Conservation (phyloP, 2,113 vertebrate species). For the Campylomormyrus tamandua region DNA sequence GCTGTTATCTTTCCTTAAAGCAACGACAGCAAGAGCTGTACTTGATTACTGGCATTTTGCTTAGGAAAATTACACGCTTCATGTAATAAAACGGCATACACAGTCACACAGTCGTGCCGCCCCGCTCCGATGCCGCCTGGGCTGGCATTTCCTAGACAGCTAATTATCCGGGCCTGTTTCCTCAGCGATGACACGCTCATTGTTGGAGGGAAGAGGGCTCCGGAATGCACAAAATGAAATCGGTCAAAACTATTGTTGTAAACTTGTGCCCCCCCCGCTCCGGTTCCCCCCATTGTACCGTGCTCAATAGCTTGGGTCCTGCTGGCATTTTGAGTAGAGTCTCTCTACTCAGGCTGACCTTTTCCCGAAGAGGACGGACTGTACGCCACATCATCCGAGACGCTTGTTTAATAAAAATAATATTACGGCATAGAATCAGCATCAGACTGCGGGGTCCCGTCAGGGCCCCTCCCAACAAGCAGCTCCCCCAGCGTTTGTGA, state of each 20-base stretch:
- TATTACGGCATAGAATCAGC: background rate
- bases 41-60: constrained; percentile 19
- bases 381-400: constrained; percentile 15
- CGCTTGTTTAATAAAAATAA: background rate
- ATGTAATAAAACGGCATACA: constrained; percentile 2
- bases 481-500: background rate
- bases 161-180: constrained; percentile 12
- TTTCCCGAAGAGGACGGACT: constrained; percentile 18
- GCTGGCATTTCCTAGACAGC: constrained; percentile 19
- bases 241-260: constrained; percentile 18
- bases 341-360: constrained; percentile 34
- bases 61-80: constrained; percentile 11
- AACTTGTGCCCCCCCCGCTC: background rate
- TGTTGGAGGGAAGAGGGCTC: background rate
- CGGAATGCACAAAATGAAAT: constrained; percentile 9
- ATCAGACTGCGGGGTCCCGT: background rate
- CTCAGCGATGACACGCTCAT: constrained; percentile 13
- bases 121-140: background rate
- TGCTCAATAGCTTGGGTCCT: constrained; percentile 17
- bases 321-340: constrained; percentile 38
- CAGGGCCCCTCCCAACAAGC: background rate
- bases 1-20: constrained; percentile 8
- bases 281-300: constrained; percentile 34
- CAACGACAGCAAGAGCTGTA: background rate
- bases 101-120: background rate